phyloP scores from a whole-genome alignment of 1,140 invertebrate species.

The Drosophila truncata region DNA sequence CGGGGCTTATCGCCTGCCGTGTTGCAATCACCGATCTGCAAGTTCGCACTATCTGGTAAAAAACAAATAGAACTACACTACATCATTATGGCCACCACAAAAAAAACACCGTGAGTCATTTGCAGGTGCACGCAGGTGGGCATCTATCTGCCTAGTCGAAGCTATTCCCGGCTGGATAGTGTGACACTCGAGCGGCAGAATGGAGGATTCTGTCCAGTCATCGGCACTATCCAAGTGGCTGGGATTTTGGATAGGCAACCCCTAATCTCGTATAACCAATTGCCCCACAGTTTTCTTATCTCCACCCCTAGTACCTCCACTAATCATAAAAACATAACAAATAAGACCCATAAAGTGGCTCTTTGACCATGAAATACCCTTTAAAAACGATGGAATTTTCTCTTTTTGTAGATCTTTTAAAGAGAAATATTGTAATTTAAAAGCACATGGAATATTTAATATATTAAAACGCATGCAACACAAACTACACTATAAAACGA shows the following conservation, averaged over 20 bases:
- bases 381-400: neutral
- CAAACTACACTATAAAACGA: neutral
- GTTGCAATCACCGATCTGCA: conserved; percentile 44
- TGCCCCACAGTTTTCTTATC: conserved; percentile 29
- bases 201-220: conserved; percentile 10
- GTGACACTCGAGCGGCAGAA: neutral
- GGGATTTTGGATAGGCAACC: conserved; percentile 20
- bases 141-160: conserved; percentile 5
- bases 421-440: neutral
- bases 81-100: conserved; percentile 9
- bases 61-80: conserved; percentile 16
- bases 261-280: conserved; percentile 28
- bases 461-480: neutral
- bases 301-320: neutral
- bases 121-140: conserved; percentile 24
- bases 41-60: conserved; percentile 38
- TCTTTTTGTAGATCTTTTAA: neutral
- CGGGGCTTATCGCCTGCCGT: conserved; percentile 44
- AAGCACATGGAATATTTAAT: neutral
- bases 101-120: conserved; percentile 23
- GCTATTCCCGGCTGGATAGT: conserved; percentile 4
- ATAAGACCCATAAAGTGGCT: neutral
- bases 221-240: conserved; percentile 7
- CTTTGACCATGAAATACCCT: conserved; percentile 5
- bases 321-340: conserved; percentile 31